Evolutionary conservation across 1,140 invertebrate species (phyloP), one percentile per base, ranked within the genome.

Genomic region (Rhagoletis zephyria): DNA sequence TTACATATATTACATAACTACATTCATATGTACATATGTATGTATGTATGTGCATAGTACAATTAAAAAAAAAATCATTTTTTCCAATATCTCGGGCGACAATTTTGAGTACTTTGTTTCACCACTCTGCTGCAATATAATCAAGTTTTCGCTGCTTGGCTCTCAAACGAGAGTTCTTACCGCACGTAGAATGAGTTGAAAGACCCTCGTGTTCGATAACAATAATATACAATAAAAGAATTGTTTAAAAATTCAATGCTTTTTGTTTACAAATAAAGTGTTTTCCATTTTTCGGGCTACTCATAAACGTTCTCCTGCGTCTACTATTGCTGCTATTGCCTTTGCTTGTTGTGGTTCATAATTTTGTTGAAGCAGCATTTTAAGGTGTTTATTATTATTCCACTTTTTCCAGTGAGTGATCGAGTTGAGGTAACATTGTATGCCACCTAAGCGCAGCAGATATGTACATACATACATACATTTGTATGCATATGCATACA

Each of bases 371-470:
- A 81, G 74, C 74, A 81, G 74, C 74, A 81, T 81, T 81, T 63
- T 81, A 81, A 81, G 74, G 51, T 81, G 74, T 81, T 81, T 81
- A 81, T 81, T 81, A 81, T 81, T 81, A 81, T 81, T 81, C n/a
- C 30, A 19, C n/a, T 81, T 81, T 81, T 81, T 51, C 30, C 16
- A 9, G 2, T 16, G 45, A 56, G 45, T 81, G 42, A 56, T 81
- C 45, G 45, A 6, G 6, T 19, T 81, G 74, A 81, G 74, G 74
- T 81, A 81, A 81, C 74, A 81, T 56, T 81, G 74, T 81, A 81
- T 81, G 51, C 48, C n/a, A 81, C 48, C 74, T 81, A 81, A 81
- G 4, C n/a, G 56, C 56, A 81, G 30, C n/a, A 19, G 45, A 48
- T 16, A 45, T n/a, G 42, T 74, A 67, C 2, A 10, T 67, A 64